Percentiles rank a stretch among this genome's conserved stretches.
Evolutionary conservation across 2,113 vertebrate species (phyloP).

Genomic region (Dermatemys mawii): DNA sequence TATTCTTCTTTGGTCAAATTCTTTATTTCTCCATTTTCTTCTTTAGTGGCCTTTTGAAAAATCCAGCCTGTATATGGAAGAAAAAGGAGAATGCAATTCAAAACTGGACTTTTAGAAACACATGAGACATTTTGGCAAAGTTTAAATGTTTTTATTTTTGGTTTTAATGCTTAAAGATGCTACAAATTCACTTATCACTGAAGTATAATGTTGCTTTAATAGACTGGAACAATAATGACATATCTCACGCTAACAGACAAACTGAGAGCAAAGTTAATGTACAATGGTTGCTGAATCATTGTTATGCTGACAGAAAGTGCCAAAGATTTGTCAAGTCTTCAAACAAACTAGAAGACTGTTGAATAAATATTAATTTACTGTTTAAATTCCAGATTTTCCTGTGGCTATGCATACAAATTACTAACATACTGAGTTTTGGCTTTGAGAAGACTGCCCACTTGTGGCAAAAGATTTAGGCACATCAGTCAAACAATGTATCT

Average conservation of each 20-base stretch:
- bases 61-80: slow-evolving; percentile 76
- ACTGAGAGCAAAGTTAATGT: not conserved
- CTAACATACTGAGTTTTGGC: not conserved
- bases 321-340: not conserved
- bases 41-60: slow-evolving; percentile 85
- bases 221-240: not conserved
- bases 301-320: not conserved
- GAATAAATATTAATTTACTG: not conserved
- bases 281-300: not conserved
- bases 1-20: not conserved
- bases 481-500: not conserved
- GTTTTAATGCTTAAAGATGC: not conserved
- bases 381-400: not conserved
- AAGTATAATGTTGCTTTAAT: not conserved
- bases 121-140: not conserved
- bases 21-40: slow-evolving; percentile 86
- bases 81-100: not conserved
- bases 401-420: not conserved
- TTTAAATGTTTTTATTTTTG: not conserved
- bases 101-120: not conserved
- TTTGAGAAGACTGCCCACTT: slow-evolving; percentile 59
- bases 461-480: slow-evolving; percentile 22
- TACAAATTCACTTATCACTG: not conserved
- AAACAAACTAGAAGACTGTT: not conserved
- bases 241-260: not conserved